Evolutionary conservation across 1,140 invertebrate species (phyloP), one percentile per base, ranked within the genome.

Genomic region (Monomorium pharaonis): DNA sequence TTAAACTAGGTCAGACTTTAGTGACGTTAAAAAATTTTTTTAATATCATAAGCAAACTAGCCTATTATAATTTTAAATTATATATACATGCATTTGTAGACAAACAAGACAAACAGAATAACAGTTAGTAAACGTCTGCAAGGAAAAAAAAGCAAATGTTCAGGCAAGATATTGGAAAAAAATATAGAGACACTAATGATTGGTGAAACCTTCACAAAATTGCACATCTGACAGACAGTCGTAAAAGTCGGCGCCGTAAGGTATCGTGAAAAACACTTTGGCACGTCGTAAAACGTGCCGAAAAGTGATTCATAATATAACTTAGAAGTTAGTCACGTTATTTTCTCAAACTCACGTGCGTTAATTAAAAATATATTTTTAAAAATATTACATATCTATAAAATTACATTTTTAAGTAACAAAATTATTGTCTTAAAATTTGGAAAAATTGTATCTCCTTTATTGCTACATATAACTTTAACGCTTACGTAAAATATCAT

Each of bases 181-280:
- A 63, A 21, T 24, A 12, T 24, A 3, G 18, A 49, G 24, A 62
- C 47, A 58, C 56, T 65, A 67, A 86, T 65, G 49, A 42, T 42
- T 12, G 18, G 62, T 24, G 12, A 18, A 54, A 33, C 9, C 44
- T 30, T 10, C 14, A 7, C 3, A 1, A 72, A 77, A 56, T 83
- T 60, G 56, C 1, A 16, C 67, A 75, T 56, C 62, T 69, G 10
- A n/a, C 44, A 9, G 56, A 30, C 49, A 60, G 12, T 16, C 18
- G 27, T 76, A 88, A 86, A 88, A 62, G 56, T 42, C 47, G 37
- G 60, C 51, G 49, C 65, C 51, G 9, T 58, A 58, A 58, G 33
- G 9, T 18, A 58, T 16, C 12, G 30, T 54, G 33, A 75, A 14
- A 75, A 74, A 54, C 44, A 33, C 12, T 56, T 56, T 9, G 24